phyloP scores from a whole-genome alignment of 2,888 invertebrate species.

The Temnothorax ravouxi region DNA sequence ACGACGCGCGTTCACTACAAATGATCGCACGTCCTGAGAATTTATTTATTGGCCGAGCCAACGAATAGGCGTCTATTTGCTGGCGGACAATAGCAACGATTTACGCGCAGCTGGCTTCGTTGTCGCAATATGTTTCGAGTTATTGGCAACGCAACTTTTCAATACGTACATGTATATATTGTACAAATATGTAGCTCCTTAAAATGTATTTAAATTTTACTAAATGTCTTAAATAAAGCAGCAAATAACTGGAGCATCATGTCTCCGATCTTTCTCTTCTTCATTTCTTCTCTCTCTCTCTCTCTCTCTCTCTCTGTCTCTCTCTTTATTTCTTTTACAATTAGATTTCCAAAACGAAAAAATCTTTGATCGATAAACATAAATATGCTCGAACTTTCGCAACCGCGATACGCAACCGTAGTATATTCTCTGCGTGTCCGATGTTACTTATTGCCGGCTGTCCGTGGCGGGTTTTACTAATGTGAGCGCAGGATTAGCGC shows the following conservation, averaged over 20 bases:
- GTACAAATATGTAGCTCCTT: background rate
- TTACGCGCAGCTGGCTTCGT: slow-evolving; percentile 56
- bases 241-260: background rate
- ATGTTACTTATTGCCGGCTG: slow-evolving; percentile 76
- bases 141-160: slow-evolving; percentile 17
- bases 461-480: slow-evolving; percentile 80
- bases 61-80: slow-evolving; percentile 55
- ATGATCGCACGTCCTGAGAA: slow-evolving; percentile 57
- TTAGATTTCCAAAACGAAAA: background rate
- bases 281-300: background rate
- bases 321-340: background rate
- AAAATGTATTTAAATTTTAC: background rate
- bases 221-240: background rate
- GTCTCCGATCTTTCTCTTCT: background rate
- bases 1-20: slow-evolving; percentile 58
- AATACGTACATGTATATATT: background rate
- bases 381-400: slow-evolving; percentile 37
- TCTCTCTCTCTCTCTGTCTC: background rate
- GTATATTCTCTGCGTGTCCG: slow-evolving; percentile 55
- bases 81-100: slow-evolving; percentile 66
- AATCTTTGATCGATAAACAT: slow-evolving; percentile 37
- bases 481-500: slow-evolving; percentile 80
- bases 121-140: slow-evolving; percentile 39
- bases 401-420: slow-evolving; percentile 34
- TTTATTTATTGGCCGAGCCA: slow-evolving; percentile 64